Evolutionary conservation across 1,140 invertebrate genomes (phyloP).

Genomic region (Tribolium castaneum): DNA sequence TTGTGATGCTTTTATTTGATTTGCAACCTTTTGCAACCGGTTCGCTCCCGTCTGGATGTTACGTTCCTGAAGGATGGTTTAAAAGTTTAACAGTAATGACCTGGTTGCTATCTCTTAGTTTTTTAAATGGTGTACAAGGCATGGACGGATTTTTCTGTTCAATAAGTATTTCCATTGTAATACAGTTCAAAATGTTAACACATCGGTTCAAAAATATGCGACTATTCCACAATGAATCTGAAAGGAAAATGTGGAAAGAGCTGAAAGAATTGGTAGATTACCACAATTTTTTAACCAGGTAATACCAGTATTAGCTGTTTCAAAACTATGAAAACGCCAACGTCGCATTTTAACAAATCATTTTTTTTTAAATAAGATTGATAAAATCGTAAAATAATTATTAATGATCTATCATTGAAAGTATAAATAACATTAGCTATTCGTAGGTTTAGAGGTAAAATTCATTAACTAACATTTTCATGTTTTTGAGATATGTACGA

Average conservation of each 20-base stretch:
- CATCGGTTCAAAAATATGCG: not conserved
- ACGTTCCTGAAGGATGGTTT: not conserved
- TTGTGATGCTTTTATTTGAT: slow-evolving; percentile 1
- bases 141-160: not conserved
- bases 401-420: too few relatives aligned
- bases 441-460: too few relatives aligned
- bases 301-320: too few relatives aligned
- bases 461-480: too few relatives aligned
- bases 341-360: too few relatives aligned
- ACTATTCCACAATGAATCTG: too few relatives aligned
- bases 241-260: too few relatives aligned
- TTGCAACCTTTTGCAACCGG: not conserved
- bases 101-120: not conserved
- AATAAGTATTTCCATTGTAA: not conserved
- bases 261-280: not conserved
- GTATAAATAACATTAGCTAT: too few relatives aligned
- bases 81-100: not conserved
- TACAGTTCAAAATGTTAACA: not conserved
- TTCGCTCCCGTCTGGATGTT: not conserved
- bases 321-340: too few relatives aligned
- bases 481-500: too few relatives aligned
- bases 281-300: not conserved
- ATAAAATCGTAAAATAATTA: too few relatives aligned
- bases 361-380: too few relatives aligned
- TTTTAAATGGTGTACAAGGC: not conserved